A percentile compares a stretch with the other conserved stretches of the same genome.
These are phyloP conservation scores for Asteroscopus sphinx DNA, from an alignment of 2,888 invertebrate species.

Conservation along the genomic window DNA sequence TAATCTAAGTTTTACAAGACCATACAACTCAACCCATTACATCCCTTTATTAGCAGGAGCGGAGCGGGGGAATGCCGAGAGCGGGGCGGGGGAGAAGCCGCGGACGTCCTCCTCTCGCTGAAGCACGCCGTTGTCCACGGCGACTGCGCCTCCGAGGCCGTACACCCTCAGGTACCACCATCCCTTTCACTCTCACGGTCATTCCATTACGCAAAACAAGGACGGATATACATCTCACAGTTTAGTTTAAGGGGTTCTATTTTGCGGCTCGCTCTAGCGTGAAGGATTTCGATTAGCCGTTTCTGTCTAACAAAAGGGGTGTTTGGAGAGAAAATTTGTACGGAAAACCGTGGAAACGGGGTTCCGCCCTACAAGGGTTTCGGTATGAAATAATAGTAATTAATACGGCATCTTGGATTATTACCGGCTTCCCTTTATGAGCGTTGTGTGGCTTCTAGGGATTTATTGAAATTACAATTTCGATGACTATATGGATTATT, in stretches of 20 bases:
- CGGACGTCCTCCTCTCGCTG: conserved; percentile 96
- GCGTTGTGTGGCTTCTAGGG: conserved; percentile 46
- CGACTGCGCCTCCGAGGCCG: conserved; percentile 87
- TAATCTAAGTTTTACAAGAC: conserved; percentile 29
- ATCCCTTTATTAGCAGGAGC: conserved; percentile 72
- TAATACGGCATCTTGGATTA: conserved; percentile 71
- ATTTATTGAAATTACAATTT: conserved; percentile 49
- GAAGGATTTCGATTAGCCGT: conserved; percentile 25
- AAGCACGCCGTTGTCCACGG: conserved; percentile 97
- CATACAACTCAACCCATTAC: conserved; percentile 35
- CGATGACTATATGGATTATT: conserved; percentile 18
- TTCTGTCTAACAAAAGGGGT: conserved; percentile 59
- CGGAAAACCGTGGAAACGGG: conserved; percentile 58
- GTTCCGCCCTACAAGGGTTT: conserved; percentile 53
- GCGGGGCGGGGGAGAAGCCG: conserved; percentile 92
- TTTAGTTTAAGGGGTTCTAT: neutral
- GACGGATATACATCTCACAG: conserved; percentile 40
- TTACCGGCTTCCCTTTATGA: conserved; percentile 43
- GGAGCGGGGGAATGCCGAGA: conserved; percentile 89
- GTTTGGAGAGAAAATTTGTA: conserved; percentile 44
- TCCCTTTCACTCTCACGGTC: conserved; percentile 60
- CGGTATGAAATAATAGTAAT: conserved; percentile 74
- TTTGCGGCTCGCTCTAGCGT: conserved; percentile 30
- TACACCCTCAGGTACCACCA: conserved; percentile 87
- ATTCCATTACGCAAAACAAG: conserved; percentile 31